Conservation (phyloP, 2,888 invertebrate genomes). For the Aspidapion aeneum region DNA sequence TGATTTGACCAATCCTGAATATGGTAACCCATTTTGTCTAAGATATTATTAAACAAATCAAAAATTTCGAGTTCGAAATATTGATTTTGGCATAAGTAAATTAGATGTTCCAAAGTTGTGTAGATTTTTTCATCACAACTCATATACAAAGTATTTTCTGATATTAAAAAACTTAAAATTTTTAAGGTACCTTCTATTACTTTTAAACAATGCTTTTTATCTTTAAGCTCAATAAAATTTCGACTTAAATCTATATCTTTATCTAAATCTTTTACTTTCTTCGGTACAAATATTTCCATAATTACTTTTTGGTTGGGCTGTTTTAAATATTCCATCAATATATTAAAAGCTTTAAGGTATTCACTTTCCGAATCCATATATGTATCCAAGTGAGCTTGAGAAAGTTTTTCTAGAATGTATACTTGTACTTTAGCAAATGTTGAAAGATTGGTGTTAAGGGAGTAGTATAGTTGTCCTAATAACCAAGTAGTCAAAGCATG, state of each 20-base stretch:
- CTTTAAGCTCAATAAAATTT: background rate
- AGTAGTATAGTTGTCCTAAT: constrained; percentile 62
- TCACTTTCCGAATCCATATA: constrained; percentile 51
- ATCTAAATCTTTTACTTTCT: constrained; percentile 41
- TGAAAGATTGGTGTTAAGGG: constrained; percentile 55
- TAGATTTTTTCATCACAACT: constrained; percentile 29
- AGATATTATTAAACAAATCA: constrained; percentile 31
- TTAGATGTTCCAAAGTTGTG: constrained; percentile 31
- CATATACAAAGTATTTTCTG: constrained; percentile 32
- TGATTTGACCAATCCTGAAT: constrained; percentile 25
- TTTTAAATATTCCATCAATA: constrained; percentile 49
- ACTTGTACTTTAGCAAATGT: constrained; percentile 55
- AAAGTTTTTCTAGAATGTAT: constrained; percentile 54
- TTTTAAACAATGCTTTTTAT: constrained; percentile 21
- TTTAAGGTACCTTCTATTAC: constrained; percentile 37
- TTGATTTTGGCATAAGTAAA: constrained; percentile 29
- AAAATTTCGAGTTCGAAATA: constrained; percentile 33
- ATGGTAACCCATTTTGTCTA: constrained; percentile 23
- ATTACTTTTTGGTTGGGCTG: constrained; percentile 33
- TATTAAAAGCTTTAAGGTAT: constrained; percentile 49
- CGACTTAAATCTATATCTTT: constrained; percentile 15
- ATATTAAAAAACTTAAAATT: constrained; percentile 35
- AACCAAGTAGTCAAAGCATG: constrained; percentile 63
- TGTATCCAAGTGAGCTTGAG: constrained; percentile 51
- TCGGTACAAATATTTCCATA: constrained; percentile 51